Evolutionary conservation across 2,797 vertebrate species (phyloP).

Genomic region (Tachyglossus aculeatus): DNA sequence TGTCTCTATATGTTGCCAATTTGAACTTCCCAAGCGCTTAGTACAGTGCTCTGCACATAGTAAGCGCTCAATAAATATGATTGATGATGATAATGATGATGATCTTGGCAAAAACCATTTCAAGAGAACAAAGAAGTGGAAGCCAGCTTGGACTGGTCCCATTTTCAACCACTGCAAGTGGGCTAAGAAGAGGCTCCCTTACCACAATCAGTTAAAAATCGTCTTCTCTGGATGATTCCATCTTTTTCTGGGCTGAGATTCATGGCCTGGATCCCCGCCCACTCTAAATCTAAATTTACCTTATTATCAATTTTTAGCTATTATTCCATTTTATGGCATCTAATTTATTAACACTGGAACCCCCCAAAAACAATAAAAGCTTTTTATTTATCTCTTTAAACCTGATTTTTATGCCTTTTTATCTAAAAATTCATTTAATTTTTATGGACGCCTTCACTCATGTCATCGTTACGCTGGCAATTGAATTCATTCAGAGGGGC

Average conservation of each 20-base stretch:
- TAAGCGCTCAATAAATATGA: too few species aligned
- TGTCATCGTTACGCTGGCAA: neutral
- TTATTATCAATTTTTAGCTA: slow-evolving; percentile 27
- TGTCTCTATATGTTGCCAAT: too few species aligned
- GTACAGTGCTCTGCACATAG: too few species aligned
- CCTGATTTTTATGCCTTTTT: slow-evolving; percentile 59
- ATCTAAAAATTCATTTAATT: slow-evolving; percentile 58
- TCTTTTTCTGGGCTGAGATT: neutral
- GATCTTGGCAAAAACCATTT: too few species aligned
- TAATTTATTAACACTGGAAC: slow-evolving; percentile 61
- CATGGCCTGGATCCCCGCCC: neutral
- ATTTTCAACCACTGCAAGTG: too few species aligned
- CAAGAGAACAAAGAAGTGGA: too few species aligned
- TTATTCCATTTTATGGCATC: slow-evolving; percentile 11
- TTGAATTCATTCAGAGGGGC: neutral
- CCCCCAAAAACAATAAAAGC: slow-evolving; percentile 40
- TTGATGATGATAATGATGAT: too few species aligned
- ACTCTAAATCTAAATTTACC: neutral
- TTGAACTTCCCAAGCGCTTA: too few species aligned
- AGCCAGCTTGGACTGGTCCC: too few species aligned
- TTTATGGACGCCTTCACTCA: slow-evolving; percentile 60
- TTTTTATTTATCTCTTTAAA: slow-evolving; percentile 61
- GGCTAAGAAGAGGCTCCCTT: neutral
- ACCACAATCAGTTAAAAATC: fast-evolving
- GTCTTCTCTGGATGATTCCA: neutral